These are phyloP conservation scores for Sakesphorus luctuosus DNA, from an alignment of 2,113 vertebrate species.

Conservation along the genomic window DNA sequence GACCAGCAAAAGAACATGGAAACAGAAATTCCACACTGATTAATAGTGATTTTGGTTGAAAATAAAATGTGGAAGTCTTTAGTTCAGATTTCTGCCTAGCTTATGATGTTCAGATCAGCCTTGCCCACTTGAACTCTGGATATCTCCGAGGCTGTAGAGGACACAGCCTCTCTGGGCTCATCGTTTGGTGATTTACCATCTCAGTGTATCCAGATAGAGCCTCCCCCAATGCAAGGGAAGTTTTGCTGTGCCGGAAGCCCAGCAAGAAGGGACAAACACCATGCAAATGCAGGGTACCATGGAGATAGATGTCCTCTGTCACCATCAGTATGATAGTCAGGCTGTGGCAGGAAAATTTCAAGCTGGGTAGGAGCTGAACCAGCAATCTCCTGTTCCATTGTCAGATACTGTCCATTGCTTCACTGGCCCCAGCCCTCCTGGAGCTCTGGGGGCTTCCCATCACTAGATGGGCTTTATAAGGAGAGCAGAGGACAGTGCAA, in stretches of 20 bases:
- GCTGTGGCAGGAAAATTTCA: background rate
- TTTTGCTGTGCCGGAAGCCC: background rate
- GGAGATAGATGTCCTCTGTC: background rate
- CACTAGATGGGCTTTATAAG: background rate
- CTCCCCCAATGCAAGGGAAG: fast-evolving
- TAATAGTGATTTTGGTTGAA: background rate
- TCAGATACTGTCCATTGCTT: background rate
- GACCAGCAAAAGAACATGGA: background rate
- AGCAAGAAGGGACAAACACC: background rate
- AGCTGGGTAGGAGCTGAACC: conserved; percentile 34
- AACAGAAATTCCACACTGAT: fast-evolving
- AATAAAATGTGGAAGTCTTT: fast-evolving
- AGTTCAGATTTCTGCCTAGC: background rate
- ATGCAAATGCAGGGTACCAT: background rate
- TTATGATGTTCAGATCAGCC: background rate
- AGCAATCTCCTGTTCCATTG: conserved; percentile 18
- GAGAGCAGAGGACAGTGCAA: background rate
- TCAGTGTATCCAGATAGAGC: background rate
- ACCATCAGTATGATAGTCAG: background rate
- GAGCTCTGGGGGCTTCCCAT: background rate
- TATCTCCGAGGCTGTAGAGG: background rate
- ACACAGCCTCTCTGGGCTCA: background rate
- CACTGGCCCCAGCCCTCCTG: background rate
- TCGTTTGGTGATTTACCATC: background rate
- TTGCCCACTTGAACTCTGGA: background rate